These are phyloP conservation scores for Daphoenositta chrysoptera DNA, from an alignment of 2,113 vertebrate species.

Conservation along the genomic window DNA sequence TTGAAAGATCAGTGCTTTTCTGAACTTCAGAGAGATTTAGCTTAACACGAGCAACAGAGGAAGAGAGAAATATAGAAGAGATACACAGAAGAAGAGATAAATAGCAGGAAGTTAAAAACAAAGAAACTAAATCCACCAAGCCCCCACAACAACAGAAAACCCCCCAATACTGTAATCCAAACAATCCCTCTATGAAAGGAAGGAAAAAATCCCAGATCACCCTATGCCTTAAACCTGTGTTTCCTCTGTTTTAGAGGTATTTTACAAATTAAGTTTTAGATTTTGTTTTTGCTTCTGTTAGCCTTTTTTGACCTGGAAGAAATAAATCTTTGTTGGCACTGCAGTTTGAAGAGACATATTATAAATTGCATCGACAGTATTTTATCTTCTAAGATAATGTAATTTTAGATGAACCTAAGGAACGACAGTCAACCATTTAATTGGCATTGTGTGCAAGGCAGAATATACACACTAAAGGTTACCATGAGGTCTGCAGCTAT, in stretches of 20 bases:
- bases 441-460: neutral
- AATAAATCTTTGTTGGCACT: neutral
- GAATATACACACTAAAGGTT: neutral
- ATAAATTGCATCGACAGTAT: neutral
- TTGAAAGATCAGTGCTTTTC: neutral
- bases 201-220: neutral
- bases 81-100: neutral
- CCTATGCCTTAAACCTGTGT: neutral
- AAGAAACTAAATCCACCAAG: neutral
- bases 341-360: neutral
- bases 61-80: neutral
- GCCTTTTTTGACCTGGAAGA: neutral
- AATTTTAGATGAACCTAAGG: constrained; percentile 37
- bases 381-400: neutral
- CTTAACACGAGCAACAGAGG: neutral
- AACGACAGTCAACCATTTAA: constrained; percentile 27
- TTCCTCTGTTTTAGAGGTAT: neutral
- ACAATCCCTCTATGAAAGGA: neutral
- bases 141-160: neutral
- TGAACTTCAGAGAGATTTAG: neutral
- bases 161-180: neutral
- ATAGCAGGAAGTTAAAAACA: neutral
- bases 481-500: neutral
- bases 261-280: neutral
- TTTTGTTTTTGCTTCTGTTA: neutral